A percentile compares a stretch with the other conserved stretches of the same genome.
phyloP scores from a whole-genome alignment of 2,888 invertebrate species.

The Hemistola chrysoprasaria region DNA sequence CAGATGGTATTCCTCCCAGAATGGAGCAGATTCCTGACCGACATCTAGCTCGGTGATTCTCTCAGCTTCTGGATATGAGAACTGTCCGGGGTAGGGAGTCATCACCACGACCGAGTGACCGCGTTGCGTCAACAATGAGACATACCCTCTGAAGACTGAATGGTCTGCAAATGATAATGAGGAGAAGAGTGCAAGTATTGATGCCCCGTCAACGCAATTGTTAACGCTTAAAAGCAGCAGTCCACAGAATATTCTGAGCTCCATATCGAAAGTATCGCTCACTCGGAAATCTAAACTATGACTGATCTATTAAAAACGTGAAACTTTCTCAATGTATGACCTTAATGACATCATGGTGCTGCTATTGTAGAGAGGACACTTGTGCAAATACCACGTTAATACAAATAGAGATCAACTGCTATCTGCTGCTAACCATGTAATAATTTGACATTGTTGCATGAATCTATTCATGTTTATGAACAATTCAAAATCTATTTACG shows the following conservation, averaged over 20 bases:
- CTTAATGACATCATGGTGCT: constrained; percentile 2
- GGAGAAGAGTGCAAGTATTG: constrained; percentile 66
- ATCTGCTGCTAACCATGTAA: background rate
- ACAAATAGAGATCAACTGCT: constrained; percentile 21
- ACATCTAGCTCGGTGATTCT: constrained; percentile 66
- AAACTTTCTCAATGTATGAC: background rate
- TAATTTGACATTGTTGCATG: constrained; percentile 10
- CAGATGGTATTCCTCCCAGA: constrained; percentile 62
- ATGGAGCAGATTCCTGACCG: constrained; percentile 54
- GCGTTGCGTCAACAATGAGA: constrained; percentile 54
- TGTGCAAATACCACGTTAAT: constrained; percentile 46
- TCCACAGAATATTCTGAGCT: constrained; percentile 30
- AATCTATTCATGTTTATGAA: background rate
- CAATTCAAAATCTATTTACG: too few relatives aligned
- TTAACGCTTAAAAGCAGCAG: constrained; percentile 37
- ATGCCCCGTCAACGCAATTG: constrained; percentile 45
- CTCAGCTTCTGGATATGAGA: constrained; percentile 56
- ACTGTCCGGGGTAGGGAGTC: constrained; percentile 72
- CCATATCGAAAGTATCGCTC: constrained; percentile 36
- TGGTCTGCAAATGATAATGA: constrained; percentile 70
- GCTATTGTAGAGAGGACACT: constrained; percentile 27
- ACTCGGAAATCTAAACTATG: constrained; percentile 8
- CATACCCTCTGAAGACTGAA: constrained; percentile 61
- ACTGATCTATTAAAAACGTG: constrained; percentile 19
- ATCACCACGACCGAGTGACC: constrained; percentile 66